Evolutionary conservation across 1,140 invertebrate species (phyloP).

Genomic region (Andrena cerasifolii): DNA sequence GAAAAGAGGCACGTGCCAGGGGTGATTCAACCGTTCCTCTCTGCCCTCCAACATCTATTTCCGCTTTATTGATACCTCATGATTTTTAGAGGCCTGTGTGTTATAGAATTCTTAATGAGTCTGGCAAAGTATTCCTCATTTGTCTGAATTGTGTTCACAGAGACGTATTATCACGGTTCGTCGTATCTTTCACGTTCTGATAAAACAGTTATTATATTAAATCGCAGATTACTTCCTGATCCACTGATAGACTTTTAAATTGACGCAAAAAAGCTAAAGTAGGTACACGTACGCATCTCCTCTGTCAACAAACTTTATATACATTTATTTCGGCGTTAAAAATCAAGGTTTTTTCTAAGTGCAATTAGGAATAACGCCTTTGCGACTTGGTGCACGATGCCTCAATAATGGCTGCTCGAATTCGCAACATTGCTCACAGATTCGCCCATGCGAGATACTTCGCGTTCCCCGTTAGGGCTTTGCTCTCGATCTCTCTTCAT

Average conservation of each 20-base stretch:
- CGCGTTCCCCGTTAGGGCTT: slow-evolving; percentile 7
- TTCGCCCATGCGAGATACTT: slow-evolving; percentile 30
- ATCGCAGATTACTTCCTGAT: too few relatives aligned
- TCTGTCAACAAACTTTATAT: too few relatives aligned
- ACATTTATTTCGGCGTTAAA: background rate
- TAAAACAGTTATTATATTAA: too few relatives aligned
- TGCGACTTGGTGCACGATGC: slow-evolving; percentile 3
- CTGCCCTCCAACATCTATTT: background rate
- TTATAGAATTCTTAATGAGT: background rate
- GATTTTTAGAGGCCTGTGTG: background rate
- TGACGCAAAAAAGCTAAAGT: too few relatives aligned
- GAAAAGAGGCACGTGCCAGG: slow-evolving; percentile 33
- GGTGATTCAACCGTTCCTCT: background rate
- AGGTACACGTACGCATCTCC: too few relatives aligned
- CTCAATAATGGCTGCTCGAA: slow-evolving; percentile 57
- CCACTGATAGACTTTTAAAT: too few relatives aligned
- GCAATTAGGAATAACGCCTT: too few relatives aligned
- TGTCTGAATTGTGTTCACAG: too few relatives aligned
- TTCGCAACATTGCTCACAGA: slow-evolving; percentile 31
- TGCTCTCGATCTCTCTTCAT: slow-evolving; percentile 47
- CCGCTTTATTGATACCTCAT: slow-evolving; percentile 12
- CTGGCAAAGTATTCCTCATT: background rate
- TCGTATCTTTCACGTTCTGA: too few relatives aligned
- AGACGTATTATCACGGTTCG: too few relatives aligned
- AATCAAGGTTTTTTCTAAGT: too few relatives aligned